Evolutionary conservation across 2,113 vertebrate species (phyloP).

Genomic region (Hemiprocne comata): DNA sequence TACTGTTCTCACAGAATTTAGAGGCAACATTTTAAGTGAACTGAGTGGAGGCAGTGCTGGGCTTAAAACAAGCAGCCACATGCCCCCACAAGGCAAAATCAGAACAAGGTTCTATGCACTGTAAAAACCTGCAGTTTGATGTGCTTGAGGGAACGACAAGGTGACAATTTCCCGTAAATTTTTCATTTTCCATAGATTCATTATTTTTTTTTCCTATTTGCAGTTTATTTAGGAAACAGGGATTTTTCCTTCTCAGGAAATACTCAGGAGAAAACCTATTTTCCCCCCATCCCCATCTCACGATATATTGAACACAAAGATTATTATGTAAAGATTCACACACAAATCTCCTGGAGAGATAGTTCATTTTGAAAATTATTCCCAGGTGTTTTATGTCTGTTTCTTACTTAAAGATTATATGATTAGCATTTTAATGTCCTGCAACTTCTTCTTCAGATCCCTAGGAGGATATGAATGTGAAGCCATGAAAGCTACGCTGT

Average conservation of each 20-base stretch:
- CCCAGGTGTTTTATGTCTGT: background rate
- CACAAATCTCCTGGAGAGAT: background rate
- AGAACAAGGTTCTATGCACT: fast-evolving
- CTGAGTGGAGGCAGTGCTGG: background rate
- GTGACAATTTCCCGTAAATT: background rate
- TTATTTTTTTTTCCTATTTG: background rate
- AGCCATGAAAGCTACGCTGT: background rate
- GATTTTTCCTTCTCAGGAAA: background rate
- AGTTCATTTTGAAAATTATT: constrained; percentile 1
- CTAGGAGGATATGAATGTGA: background rate
- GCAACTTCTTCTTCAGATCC: background rate
- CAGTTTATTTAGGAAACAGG: background rate
- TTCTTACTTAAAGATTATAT: background rate
- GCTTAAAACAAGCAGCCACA: background rate
- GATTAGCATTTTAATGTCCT: constrained; percentile 1
- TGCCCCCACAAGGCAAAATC: background rate
- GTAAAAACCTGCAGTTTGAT: background rate
- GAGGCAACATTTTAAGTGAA: background rate
- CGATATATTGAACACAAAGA: background rate
- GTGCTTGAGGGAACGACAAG: background rate
- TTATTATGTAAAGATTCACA: background rate
- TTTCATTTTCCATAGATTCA: background rate
- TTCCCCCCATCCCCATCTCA: background rate
- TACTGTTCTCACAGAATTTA: background rate
- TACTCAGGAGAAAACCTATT: background rate